Percentiles rank a stretch among this genome's conserved stretches.
Conservation (phyloP, 1,140 invertebrate genomes). For the Drosophila cardini region DNA sequence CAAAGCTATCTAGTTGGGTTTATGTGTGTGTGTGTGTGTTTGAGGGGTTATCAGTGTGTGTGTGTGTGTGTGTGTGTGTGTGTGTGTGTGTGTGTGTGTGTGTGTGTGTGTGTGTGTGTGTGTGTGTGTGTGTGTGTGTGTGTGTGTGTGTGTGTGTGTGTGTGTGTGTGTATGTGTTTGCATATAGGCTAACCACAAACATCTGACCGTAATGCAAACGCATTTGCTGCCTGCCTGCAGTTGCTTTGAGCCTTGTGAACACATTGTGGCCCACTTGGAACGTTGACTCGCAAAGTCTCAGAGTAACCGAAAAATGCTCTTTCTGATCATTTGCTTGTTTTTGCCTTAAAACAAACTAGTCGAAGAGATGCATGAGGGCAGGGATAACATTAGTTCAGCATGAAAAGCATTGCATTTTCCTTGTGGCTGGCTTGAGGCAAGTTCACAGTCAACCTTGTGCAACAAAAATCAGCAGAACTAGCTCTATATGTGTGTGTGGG, state of each 20-base stretch:
- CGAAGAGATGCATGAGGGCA: too few relatives aligned
- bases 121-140: too few relatives aligned
- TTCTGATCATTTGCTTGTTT: constrained; percentile 63
- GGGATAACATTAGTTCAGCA: constrained; percentile 42
- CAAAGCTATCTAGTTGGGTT: constrained; percentile 19
- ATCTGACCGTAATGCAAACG: constrained; percentile 80
- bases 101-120: constrained; percentile 17
- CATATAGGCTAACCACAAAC: constrained; percentile 62
- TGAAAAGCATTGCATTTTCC: constrained; percentile 61
- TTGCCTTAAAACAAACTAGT: constrained; percentile 25
- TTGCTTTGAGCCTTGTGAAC: constrained; percentile 34
- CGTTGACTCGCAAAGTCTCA: constrained; percentile 30
- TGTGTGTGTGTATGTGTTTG: constrained; percentile 28
- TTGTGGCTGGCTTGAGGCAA: constrained; percentile 48
- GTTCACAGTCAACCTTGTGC: constrained; percentile 37
- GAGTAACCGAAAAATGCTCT: constrained; percentile 48
- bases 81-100: constrained; percentile 30
- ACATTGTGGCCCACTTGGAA: constrained; percentile 29
- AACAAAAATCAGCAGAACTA: constrained; percentile 9
- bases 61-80: constrained; percentile 35
- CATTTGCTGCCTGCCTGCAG: constrained; percentile 56
- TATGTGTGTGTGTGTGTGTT: neutral
- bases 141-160: constrained; percentile 26
- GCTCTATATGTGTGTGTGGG: neutral
- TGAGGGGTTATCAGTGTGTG: constrained; percentile 12